Base-by-base conservation (phyloP, 1,140 invertebrate genomes). In the Cherax destructor region DNA sequence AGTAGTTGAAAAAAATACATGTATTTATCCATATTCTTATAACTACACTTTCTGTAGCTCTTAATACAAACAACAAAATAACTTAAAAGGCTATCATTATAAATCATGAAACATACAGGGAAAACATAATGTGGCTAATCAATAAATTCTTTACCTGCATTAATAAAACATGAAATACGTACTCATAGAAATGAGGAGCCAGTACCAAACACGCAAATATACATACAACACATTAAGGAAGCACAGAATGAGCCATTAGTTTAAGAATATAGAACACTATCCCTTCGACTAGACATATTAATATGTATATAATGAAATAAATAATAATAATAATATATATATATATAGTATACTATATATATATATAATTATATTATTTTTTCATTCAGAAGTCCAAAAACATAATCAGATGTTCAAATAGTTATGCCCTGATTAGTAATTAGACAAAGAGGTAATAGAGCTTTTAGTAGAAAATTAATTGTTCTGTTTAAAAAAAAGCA, bases 211-310 rank as follows among this genome's bases (percentile, higher is more conserved):
- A 74, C 24, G 30, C 69, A 74, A 74, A 74, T 30, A 74, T 30
- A 56, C 52, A 74, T 30, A 56, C 52, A 56, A 56, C 69, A 74
- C 24, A 74, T 24, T 41, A 74, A 21, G n/a, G 21, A 81, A 56
- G 56, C 50, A 81, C 52, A 59, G 24, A 52, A 52, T 56, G 79
- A 81, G 79, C 79, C 56, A 81, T 81, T 16, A 56, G 18, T 59
- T 21, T 81, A 56, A 41, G 24, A 56, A 16, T 56, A 56, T 59
- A 81, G 52, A 30, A 74, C 69, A 74, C 21, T 59, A 81, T 56
- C 56, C 79, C 24, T 59, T 59, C 79, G 79, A 81, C 79, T 81
- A 81, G 79, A 81, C 56, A 81, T 81, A 81, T 30, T 52, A 47
- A 81, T 56, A 81, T 59, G 56, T 59, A 56, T 41, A 41, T 41